Evolutionary conservation across 2,113 vertebrate genomes (phyloP), one percentile per base, ranked within the genome.

Genomic region (Prunella fulvescens): DNA sequence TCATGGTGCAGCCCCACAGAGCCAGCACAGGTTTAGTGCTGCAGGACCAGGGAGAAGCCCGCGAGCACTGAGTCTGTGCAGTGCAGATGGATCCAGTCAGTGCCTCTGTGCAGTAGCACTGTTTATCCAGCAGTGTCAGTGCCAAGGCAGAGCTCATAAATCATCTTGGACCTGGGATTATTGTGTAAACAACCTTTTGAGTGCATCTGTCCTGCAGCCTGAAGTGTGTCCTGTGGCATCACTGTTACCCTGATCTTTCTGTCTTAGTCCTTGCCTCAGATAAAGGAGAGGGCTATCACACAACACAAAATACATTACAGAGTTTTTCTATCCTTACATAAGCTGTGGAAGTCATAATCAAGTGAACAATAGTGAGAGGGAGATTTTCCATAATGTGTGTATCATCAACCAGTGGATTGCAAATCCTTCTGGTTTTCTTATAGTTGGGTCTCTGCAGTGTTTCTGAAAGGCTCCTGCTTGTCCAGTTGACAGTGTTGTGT

Each of bases 1-100:
- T 87, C 24, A 0, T 31, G 33, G 26, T 31, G 0, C 8, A 19
- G 42, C 44, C 9, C 1, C 4, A 7, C 39, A 17, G 42, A 60
- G 51, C 60, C 84, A 78, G 4, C 37, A 6, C 40, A 14, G 67
- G 4, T 50, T 61, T 14, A 6, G 64, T 22, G 51, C 70, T 57
- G 12, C 8, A 3, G 26, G 14, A 14, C n/a, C 50, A 23, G 0
- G 0, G 20, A 66, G 53, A 25, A 57, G 60, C 37, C 45, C 54
- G 62, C 40, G 29, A 73, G 60, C 69, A 6, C 39, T 54, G 80
- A 31, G 1, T 62, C 39, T 48, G 29, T 64, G 61, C 62, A 29
- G 2, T 50, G 60, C 67, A 71, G 35, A 25, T 76, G 4, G 7
- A 65, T 79, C 40, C 71, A 42, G 10, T 48, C 67, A 42, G 42